Percentiles rank a stretch among this genome's conserved stretches.
phyloP scores from a whole-genome alignment of 1,140 invertebrate genomes.

The Delia radicum region DNA sequence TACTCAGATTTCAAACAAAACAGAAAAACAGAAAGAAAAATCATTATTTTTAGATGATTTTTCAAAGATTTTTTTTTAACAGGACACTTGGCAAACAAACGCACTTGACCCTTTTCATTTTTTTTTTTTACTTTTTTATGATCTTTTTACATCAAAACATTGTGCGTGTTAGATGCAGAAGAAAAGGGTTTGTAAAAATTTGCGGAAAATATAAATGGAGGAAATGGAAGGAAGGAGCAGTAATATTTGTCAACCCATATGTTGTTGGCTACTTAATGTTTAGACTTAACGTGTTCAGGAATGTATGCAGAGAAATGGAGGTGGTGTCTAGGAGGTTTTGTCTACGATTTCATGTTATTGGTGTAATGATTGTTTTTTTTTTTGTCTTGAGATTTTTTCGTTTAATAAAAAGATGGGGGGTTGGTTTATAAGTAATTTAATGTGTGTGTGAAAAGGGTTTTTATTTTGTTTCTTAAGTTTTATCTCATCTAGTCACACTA shows the following conservation, averaged over 20 bases:
- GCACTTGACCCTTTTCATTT: constrained; percentile 2
- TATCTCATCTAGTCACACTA: background rate
- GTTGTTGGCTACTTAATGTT: constrained; percentile 7
- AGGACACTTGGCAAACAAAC: constrained; percentile 4
- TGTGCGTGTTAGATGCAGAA: background rate
- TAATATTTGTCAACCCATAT: constrained; percentile 8
- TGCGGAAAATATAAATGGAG: background rate
- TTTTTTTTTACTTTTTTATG: too few relatives aligned
- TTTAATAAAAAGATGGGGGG: too few relatives aligned
- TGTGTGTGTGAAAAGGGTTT: constrained; percentile 2
- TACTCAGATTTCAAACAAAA: background rate
- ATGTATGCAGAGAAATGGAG: background rate
- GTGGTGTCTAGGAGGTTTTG: background rate
- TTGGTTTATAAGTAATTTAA: background rate
- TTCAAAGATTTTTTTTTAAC: background rate
- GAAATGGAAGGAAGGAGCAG: background rate
- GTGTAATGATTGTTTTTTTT: constrained; percentile 10
- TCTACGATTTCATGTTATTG: constrained; percentile 3
- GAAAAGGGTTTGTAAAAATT: background rate
- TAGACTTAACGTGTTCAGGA: background rate
- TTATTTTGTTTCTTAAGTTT: background rate
- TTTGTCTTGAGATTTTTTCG: background rate
- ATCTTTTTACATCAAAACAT: background rate
- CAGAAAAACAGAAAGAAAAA: background rate
- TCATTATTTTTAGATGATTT: background rate